Percentiles rank a stretch among this genome's conserved stretches.
Conservation (phyloP, 2,888 invertebrate species). For the Eupithecia centaureata region DNA sequence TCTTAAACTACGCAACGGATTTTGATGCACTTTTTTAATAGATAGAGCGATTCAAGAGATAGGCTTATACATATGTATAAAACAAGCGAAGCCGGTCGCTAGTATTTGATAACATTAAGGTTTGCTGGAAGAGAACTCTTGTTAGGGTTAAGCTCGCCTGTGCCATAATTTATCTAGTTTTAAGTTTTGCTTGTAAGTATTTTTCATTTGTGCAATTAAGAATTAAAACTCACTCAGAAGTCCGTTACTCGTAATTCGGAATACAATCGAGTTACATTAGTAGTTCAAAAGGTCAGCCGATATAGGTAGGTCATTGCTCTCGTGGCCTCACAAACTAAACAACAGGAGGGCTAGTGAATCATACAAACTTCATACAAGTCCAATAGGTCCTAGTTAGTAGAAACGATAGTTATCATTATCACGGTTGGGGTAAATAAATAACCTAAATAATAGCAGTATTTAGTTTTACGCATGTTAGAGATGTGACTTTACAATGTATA, state of each 20-base stretch:
- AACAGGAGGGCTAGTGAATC: constrained; percentile 39
- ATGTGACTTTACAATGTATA: neutral
- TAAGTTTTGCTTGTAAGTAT: too few species aligned
- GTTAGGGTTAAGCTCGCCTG: too few species aligned
- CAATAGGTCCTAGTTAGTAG: constrained; percentile 8
- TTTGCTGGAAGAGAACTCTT: too few species aligned
- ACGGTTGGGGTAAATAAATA: too few species aligned
- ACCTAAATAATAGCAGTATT: constrained; percentile 12
- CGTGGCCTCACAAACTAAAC: constrained; percentile 33
- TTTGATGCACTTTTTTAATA: too few species aligned
- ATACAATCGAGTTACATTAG: constrained; percentile 42
- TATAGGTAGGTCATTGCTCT: constrained; percentile 38
- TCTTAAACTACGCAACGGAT: too few species aligned
- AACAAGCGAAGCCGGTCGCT: too few species aligned
- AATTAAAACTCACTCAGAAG: neutral
- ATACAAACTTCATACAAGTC: constrained; percentile 15
- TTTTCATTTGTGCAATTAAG: too few species aligned
- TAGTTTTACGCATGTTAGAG: neutral
- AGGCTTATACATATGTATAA: too few species aligned
- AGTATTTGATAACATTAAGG: too few species aligned
- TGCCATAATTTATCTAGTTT: too few species aligned
- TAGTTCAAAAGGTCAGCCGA: constrained; percentile 38
- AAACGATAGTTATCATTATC: constrained; percentile 21
- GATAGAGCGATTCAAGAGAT: too few species aligned
- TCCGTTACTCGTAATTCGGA: neutral